A percentile compares a stretch with the other conserved stretches of the same genome.
phyloP scores from a whole-genome alignment of 2,797 vertebrate genomes.

The Danio kyathit region DNA sequence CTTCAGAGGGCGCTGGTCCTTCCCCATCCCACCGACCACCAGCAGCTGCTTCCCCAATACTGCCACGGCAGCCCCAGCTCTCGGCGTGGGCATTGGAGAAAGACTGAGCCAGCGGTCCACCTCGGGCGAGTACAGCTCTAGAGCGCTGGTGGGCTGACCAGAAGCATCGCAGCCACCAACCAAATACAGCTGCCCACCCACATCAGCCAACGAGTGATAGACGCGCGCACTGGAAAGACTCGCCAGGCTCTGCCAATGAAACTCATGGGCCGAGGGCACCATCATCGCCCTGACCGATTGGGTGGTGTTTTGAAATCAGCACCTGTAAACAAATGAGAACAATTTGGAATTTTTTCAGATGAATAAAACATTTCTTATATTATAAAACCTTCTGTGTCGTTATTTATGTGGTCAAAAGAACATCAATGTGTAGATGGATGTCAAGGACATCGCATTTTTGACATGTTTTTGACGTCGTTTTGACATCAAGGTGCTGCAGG shows the following conservation, averaged over 20 bases:
- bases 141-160: constrained; percentile 84
- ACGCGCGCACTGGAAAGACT: constrained; percentile 88
- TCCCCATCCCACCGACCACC: constrained; percentile 92
- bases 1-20: constrained; percentile 89
- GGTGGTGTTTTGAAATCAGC: background rate
- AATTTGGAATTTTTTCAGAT: too few relatives aligned
- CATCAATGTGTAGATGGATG: too few relatives aligned
- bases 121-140: constrained; percentile 93
- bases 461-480: too few relatives aligned
- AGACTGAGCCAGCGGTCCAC: constrained; percentile 91
- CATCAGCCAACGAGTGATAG: constrained; percentile 90
- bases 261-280: constrained; percentile 86
- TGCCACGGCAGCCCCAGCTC: constrained; percentile 89
- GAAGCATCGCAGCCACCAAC: constrained; percentile 92
- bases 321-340: constrained; percentile 4
- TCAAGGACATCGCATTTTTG: too few relatives aligned
- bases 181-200: constrained; percentile 91
- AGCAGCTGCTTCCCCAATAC: constrained; percentile 92
- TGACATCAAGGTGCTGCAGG: too few relatives aligned
- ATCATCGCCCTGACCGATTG: constrained; percentile 77
- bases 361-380: too few relatives aligned
- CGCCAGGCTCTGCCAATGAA: constrained; percentile 93
- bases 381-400: too few relatives aligned
- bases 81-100: constrained; percentile 88
- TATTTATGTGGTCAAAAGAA: too few relatives aligned